These are phyloP conservation scores for Origma solitaria DNA, from an alignment of 2,113 vertebrate species.

Conservation along the genomic window DNA sequence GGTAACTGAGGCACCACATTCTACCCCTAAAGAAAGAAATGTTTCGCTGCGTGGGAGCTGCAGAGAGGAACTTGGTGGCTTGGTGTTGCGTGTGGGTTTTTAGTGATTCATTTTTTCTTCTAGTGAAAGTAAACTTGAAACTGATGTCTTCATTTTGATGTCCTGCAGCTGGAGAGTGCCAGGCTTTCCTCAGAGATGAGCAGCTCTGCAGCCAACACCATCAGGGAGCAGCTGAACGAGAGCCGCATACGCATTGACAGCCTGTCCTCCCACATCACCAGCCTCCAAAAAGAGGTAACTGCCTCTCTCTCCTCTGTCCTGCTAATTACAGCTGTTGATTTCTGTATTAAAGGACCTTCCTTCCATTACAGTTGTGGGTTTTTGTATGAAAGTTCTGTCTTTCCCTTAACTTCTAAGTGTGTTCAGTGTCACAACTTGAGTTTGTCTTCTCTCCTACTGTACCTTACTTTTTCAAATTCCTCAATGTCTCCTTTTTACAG, in stretches of 20 bases:
- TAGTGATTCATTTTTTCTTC: neutral
- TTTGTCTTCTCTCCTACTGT: neutral
- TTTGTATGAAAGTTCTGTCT: neutral
- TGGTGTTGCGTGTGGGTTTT: neutral
- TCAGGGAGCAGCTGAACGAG: constrained; percentile 86
- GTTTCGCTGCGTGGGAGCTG: constrained; percentile 1
- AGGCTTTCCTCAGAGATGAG: constrained; percentile 81
- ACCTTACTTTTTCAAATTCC: neutral
- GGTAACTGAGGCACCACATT: neutral
- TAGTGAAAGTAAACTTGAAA: constrained; percentile 10
- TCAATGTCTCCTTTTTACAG: neutral
- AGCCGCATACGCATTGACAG: constrained; percentile 77
- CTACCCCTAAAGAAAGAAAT: neutral
- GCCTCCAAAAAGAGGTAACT: constrained; percentile 84
- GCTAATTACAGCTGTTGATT: neutral
- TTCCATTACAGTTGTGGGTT: neutral
- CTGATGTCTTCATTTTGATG: neutral
- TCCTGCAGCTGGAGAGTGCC: constrained; percentile 82
- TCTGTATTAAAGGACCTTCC: neutral
- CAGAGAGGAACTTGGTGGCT: neutral
- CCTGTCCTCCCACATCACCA: constrained; percentile 78
- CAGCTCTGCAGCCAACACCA: constrained; percentile 70
- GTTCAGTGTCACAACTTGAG: neutral
- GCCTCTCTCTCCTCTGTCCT: neutral
- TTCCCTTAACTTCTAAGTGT: neutral